These are phyloP conservation scores for Bolinopsis microptera DNA, from an alignment of 37 sponge, comb jelly and placozoan genomes.

Conservation along the genomic window DNA sequence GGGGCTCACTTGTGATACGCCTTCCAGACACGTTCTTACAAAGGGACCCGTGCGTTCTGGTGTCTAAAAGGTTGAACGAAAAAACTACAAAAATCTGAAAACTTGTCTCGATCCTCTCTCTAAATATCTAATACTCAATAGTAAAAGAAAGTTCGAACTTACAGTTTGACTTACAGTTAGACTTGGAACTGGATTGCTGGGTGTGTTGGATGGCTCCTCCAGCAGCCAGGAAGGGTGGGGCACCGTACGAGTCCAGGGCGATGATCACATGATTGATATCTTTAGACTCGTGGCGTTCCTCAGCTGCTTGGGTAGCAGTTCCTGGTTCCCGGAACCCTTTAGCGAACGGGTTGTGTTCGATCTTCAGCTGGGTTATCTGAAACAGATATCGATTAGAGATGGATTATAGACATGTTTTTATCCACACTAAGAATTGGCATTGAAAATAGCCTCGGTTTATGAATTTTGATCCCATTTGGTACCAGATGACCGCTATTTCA, in stretches of 20 bases:
- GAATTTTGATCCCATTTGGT: too few species aligned
- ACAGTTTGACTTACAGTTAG: conserved; percentile 21
- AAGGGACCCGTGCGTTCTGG: too few species aligned
- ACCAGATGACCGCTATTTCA: too few species aligned
- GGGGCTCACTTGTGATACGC: not conserved
- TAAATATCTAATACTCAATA: too few species aligned
- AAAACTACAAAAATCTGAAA: too few species aligned
- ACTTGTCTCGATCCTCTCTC: too few species aligned
- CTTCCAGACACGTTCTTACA: not conserved
- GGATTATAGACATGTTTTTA: too few species aligned
- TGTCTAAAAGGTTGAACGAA: too few species aligned
- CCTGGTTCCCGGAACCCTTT: conserved; percentile 75
- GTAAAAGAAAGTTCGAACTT: too few species aligned
- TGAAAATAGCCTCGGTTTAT: too few species aligned
- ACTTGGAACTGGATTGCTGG: not conserved
- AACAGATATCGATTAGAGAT: not conserved
- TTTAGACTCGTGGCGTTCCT: conserved; percentile 63
- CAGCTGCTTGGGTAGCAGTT: conserved; percentile 61
- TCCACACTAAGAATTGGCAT: too few species aligned
- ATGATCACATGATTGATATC: conserved; percentile 63
- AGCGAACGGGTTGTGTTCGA: conserved; percentile 82
- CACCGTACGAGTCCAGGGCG: conserved; percentile 42
- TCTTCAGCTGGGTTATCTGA: conserved; percentile 84
- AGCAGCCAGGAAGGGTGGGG: conserved; percentile 56
- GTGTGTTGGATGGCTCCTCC: conserved; percentile 64